These are phyloP conservation scores for Melanotaenia maccullochi DNA, from an alignment of 2,797 vertebrate species.

Conservation along the genomic window DNA sequence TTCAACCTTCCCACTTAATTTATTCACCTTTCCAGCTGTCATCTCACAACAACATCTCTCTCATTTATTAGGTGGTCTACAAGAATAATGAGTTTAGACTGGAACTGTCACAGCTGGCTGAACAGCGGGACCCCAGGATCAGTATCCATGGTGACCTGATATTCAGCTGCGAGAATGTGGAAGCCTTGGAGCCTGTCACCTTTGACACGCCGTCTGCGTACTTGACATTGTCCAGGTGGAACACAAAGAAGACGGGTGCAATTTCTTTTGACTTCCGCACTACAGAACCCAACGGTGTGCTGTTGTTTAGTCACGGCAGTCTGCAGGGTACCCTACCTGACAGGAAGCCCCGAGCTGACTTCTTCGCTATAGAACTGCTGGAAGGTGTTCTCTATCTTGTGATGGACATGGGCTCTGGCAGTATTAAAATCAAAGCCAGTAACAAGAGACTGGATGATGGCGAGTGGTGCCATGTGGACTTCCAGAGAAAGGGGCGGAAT, in stretches of 20 bases:
- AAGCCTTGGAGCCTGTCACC: constrained; percentile 92
- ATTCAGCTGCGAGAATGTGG: constrained; percentile 92
- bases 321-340: constrained; percentile 74
- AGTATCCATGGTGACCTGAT: constrained; percentile 91
- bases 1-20: constrained; percentile 43
- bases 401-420: constrained; percentile 94
- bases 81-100: constrained; percentile 97
- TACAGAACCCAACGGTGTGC: constrained; percentile 89
- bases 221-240: constrained; percentile 90
- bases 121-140: constrained; percentile 89
- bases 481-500: constrained; percentile 91
- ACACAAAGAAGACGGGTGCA: constrained; percentile 90
- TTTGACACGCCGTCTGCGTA: constrained; percentile 88
- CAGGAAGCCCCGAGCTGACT: constrained; percentile 85
- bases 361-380: constrained; percentile 91
- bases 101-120: constrained; percentile 92
- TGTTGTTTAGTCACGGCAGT: constrained; percentile 91
- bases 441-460: constrained; percentile 90
- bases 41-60: constrained; percentile 58
- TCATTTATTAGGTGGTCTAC: constrained; percentile 88
- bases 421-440: constrained; percentile 90
- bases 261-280: constrained; percentile 95
- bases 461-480: constrained; percentile 95
- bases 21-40: constrained; percentile 40
- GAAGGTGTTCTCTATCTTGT: constrained; percentile 92